Evolutionary conservation across 2,113 vertebrate species (phyloP).

Genomic region (Ellobius talpinus): DNA sequence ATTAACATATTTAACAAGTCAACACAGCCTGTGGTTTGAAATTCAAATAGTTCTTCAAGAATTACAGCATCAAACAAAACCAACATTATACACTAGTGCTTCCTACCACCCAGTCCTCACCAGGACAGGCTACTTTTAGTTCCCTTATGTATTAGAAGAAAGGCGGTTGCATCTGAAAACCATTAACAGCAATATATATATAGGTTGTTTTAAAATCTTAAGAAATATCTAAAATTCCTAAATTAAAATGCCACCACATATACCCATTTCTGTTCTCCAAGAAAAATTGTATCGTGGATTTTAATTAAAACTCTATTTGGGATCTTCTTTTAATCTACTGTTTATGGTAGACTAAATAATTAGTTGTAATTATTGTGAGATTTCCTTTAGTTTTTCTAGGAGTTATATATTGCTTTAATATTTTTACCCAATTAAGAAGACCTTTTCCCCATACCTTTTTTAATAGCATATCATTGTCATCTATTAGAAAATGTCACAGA

Average conservation of each 20-base stretch:
- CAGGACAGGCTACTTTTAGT: background rate
- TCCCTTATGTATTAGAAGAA: background rate
- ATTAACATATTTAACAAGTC: background rate
- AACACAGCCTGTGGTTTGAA: background rate
- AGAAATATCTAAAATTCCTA: background rate
- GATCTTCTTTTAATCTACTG: constrained; percentile 9
- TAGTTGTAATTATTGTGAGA: constrained; percentile 18
- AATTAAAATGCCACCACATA: background rate
- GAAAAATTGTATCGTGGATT: background rate
- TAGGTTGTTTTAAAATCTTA: constrained; percentile 35
- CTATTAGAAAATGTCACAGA: background rate
- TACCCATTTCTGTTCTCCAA: background rate
- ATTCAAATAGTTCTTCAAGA: background rate
- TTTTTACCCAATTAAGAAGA: background rate
- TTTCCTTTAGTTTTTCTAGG: constrained; percentile 10
- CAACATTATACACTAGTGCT: background rate
- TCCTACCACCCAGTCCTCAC: accelerated
- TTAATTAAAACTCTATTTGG: constrained; percentile 60
- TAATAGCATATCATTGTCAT: background rate
- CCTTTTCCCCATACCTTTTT: background rate
- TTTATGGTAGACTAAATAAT: constrained; percentile 10
- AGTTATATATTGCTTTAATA: background rate
- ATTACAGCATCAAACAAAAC: background rate
- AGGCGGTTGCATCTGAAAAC: background rate
- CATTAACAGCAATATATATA: background rate